Evolutionary conservation across 23 tunicate species (phyloP).

Genomic region (Diplosoma virens): DNA sequence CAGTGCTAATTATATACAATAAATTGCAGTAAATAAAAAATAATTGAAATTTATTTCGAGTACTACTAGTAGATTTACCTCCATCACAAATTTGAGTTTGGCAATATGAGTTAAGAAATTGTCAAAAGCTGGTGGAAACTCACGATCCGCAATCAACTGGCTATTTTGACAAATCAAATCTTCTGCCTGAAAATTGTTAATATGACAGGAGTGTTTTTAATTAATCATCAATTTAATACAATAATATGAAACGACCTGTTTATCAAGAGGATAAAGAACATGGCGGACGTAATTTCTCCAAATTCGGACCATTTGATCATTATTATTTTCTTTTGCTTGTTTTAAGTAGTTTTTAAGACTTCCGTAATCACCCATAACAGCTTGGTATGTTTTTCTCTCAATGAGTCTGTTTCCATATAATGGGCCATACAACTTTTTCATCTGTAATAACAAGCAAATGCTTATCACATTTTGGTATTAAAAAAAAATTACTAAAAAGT

Average conservation of each 20-base stretch:
- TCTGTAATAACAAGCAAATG: slow-evolving; percentile 38
- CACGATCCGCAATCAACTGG: slow-evolving; percentile 56
- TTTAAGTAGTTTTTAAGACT: slow-evolving; percentile 44
- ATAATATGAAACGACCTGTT: slow-evolving; percentile 31
- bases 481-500: no score
- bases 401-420: slow-evolving; percentile 82
- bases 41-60: no score
- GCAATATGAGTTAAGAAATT: slow-evolving; percentile 50
- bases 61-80: slow-evolving; percentile 64
- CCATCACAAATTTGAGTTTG: slow-evolving; percentile 62
- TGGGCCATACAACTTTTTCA: slow-evolving; percentile 74
- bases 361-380: slow-evolving; percentile 55
- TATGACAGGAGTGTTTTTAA: neutral
- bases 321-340: slow-evolving; percentile 45
- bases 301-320: slow-evolving; percentile 63
- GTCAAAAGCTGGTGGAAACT: slow-evolving; percentile 75
- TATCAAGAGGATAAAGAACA: slow-evolving; percentile 58
- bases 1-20: neutral
- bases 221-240: neutral
- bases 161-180: slow-evolving; percentile 49
- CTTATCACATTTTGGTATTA: neutral
- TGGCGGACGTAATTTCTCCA: slow-evolving; percentile 59
- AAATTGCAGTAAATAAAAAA: neutral
- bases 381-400: slow-evolving; percentile 50
- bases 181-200: slow-evolving; percentile 39